Base-by-base conservation (phyloP, 2,888 invertebrate genomes). In the Cheilosia vulpina region DNA sequence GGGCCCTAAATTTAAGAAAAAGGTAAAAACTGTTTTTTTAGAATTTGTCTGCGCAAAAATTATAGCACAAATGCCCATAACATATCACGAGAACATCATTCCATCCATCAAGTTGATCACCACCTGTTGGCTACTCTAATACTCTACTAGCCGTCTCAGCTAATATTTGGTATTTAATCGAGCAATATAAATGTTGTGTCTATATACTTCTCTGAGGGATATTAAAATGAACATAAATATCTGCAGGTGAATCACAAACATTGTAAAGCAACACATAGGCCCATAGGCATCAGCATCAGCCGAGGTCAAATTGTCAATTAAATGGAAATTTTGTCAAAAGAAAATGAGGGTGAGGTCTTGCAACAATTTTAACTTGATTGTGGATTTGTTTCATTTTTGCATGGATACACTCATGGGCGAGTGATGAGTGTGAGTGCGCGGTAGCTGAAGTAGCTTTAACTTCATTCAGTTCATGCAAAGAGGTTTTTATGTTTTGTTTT, bases 281-380 rank as follows among this genome's bases (percentile, higher is more conserved):
- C 47, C 45, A 7, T 17, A 9, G 19, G 47, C 47, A 19, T 17
- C 9, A 17, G 17, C 45, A n/a, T 43, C 43, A 38, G 43, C n/a
- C 43, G 6, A 45, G n/a, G 21, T 52, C 52, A 52, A 24, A 53
- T 53, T 53, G 24, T 27, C 52, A 13, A 24, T 24, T 53, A n/a
- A 52, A 21, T 21, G 21, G 21, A 21, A 52, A 52, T 21, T 24
- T 52, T 53, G 52, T 27, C 52, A 53, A 53, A 53, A 13, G 27
- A 27, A 53, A 15, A 53, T 4, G 24, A 24, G 24, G 15, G 52
- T 27, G 52, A 6, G n/a, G 52, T 4, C 24, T 9, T 53, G 52
- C 52, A 53, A 53, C 15, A 24, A 52, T 19, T 5, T 27, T 53
- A 53, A 53, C 52, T 53, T 27, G 5, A 53, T 24, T 53, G 52